phyloP scores from a whole-genome alignment of 2,113 vertebrate genomes.

The Lichenostomus cassidix region DNA sequence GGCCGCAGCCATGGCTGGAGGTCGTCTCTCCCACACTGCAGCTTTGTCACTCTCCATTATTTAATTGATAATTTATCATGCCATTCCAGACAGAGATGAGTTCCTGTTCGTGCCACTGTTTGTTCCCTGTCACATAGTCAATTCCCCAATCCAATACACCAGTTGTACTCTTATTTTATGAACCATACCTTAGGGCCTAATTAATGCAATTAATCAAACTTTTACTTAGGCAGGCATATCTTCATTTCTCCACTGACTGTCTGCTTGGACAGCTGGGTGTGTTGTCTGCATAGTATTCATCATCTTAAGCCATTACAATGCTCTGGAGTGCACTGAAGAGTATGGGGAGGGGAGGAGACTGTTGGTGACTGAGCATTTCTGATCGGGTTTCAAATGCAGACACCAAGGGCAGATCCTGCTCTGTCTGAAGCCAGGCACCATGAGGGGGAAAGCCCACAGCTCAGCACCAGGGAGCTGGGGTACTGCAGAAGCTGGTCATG shows the following conservation, averaged over 20 bases:
- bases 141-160: slow-evolving; percentile 61
- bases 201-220: slow-evolving; percentile 79
- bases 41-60: slow-evolving; percentile 50
- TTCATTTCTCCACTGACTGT: slow-evolving; percentile 39
- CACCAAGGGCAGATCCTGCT: background rate
- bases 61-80: slow-evolving; percentile 62
- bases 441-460: background rate
- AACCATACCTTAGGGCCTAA: slow-evolving; percentile 75
- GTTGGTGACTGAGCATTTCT: background rate
- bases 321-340: slow-evolving; percentile 8
- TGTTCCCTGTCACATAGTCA: slow-evolving; percentile 72
- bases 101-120: slow-evolving; percentile 28
- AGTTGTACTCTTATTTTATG: slow-evolving; percentile 73
- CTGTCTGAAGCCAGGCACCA: background rate
- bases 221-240: slow-evolving; percentile 65
- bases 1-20: background rate
- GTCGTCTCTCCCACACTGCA: background rate
- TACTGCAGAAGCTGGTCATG: background rate
- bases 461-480: background rate
- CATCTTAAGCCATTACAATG: slow-evolving; percentile 44
- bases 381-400: background rate
- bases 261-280: slow-evolving; percentile 60
- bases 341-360: background rate
- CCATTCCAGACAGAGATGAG: slow-evolving; percentile 42
- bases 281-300: slow-evolving; percentile 55